These are phyloP conservation scores for Raja brachyura DNA, from an alignment of 2,113 vertebrate species.

Conservation along the genomic window DNA sequence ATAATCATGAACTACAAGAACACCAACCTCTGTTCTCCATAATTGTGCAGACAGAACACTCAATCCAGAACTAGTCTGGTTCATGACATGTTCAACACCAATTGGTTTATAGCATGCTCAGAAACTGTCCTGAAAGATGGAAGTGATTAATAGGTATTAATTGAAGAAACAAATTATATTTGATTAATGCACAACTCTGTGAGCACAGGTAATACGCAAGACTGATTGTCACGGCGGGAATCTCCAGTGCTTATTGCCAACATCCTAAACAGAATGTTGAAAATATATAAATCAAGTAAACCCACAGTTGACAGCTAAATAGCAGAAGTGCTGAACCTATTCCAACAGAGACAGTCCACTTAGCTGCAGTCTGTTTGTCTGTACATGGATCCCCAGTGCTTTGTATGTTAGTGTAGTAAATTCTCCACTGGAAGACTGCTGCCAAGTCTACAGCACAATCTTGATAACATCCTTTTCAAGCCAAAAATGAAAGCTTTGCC, in stretches of 20 bases:
- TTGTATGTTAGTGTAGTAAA: conserved; percentile 39
- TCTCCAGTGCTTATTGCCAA: conserved; percentile 8
- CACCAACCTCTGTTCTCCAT: too few relatives aligned
- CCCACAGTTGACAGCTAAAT: conserved; percentile 38
- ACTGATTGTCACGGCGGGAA: conserved; percentile 27
- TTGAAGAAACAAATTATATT: neutral
- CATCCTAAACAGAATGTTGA: conserved; percentile 31
- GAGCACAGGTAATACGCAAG: conserved; percentile 33
- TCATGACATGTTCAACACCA: neutral
- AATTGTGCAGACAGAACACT: neutral
- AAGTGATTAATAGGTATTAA: conserved; percentile 29
- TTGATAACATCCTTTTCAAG: conserved; percentile 38
- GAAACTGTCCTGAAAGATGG: neutral
- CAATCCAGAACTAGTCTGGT: neutral
- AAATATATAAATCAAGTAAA: conserved; percentile 37
- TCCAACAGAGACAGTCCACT: conserved; percentile 38
- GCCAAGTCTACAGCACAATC: conserved; percentile 36
- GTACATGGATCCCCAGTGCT: conserved; percentile 38
- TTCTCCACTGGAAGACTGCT: conserved; percentile 36
- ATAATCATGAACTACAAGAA: neutral
- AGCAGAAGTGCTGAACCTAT: conserved; percentile 37
- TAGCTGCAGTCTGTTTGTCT: conserved; percentile 39
- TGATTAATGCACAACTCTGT: neutral
- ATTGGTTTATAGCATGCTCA: neutral
- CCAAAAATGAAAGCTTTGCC: conserved; percentile 36